These are phyloP conservation scores for Temnopleurus reevesii DNA, from an alignment of 53 echinoderm and acorn worm species.

Conservation along the genomic window DNA sequence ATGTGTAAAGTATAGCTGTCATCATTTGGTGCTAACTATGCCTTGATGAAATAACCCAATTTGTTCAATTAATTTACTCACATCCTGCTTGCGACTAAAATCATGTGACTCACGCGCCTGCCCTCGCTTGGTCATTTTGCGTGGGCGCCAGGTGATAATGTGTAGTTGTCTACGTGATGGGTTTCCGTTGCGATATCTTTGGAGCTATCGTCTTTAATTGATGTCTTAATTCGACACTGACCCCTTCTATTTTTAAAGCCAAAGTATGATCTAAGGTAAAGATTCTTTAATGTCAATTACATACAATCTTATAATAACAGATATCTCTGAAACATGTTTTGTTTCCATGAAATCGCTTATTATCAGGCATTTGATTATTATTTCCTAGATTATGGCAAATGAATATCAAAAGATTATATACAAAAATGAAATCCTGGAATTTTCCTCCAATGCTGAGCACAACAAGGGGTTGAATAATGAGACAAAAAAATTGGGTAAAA, in stretches of 20 bases:
- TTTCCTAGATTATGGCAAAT: too few relatives aligned
- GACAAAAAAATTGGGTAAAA: too few relatives aligned
- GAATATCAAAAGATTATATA: too few relatives aligned
- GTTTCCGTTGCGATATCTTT: neutral
- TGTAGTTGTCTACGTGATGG: neutral
- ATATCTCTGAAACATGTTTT: too few relatives aligned
- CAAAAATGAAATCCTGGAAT: too few relatives aligned
- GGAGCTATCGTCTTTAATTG: neutral
- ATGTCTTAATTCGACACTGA: neutral
- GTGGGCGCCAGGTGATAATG: neutral
- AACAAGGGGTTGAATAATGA: too few relatives aligned
- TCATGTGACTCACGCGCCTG: conserved; percentile 16
- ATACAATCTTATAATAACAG: too few relatives aligned
- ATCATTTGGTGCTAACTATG: neutral
- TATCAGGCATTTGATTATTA: too few relatives aligned
- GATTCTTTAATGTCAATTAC: too few relatives aligned
- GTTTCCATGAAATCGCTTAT: too few relatives aligned
- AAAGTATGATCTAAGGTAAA: too few relatives aligned
- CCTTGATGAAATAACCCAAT: neutral
- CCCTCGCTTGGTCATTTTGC: conserved; percentile 30
- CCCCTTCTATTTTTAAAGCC: neutral
- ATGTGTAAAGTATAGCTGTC: conserved; percentile 27
- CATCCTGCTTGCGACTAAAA: conserved; percentile 33
- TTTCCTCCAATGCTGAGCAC: too few relatives aligned
- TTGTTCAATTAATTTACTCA: conserved; percentile 18